Conservation (phyloP, 2,113 vertebrate species). For the Lepisosteus osseus region DNA sequence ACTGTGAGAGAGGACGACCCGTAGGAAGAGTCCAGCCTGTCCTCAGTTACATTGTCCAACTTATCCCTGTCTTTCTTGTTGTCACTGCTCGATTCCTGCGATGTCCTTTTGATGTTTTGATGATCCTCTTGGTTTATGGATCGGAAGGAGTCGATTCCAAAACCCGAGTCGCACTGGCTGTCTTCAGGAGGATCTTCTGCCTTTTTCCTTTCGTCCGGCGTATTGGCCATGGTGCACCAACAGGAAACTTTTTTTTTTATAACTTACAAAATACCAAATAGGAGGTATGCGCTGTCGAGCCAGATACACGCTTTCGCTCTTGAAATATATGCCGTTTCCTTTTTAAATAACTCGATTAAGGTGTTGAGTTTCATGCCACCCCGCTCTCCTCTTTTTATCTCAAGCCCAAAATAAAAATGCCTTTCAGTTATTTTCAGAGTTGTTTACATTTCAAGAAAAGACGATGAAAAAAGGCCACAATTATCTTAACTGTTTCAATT, state of each 20-base stretch:
- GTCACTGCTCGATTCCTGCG: conserved; percentile 31
- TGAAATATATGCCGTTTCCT: conserved; percentile 43
- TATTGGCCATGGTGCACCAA: conserved; percentile 49
- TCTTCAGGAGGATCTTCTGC: conserved; percentile 51
- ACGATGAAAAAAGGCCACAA: not conserved
- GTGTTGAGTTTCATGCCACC: conserved; percentile 59
- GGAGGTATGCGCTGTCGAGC: conserved; percentile 19
- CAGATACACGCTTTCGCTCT: conserved; percentile 24
- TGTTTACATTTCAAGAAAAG: not conserved
- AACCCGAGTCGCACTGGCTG: conserved; percentile 52
- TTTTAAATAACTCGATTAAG: conserved; percentile 43
- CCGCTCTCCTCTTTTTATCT: conserved; percentile 1
- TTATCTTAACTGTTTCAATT: not conserved
- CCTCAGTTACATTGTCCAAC: conserved; percentile 44
- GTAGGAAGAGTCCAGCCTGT: conserved; percentile 67
- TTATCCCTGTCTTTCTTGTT: conserved; percentile 52
- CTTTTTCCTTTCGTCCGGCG: conserved; percentile 44
- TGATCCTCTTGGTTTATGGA: conserved; percentile 56
- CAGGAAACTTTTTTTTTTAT: too few relatives aligned
- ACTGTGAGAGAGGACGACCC: conserved; percentile 61
- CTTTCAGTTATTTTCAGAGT: too few relatives aligned
- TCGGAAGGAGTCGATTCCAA: conserved; percentile 55
- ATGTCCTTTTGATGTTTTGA: not conserved
- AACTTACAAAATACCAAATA: too few relatives aligned
- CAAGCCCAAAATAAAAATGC: not conserved